A percentile compares a stretch with the other conserved stretches of the same genome.
Evolutionary conservation across 2,113 vertebrate genomes (phyloP).

Genomic region (Nansenia antarctica): DNA sequence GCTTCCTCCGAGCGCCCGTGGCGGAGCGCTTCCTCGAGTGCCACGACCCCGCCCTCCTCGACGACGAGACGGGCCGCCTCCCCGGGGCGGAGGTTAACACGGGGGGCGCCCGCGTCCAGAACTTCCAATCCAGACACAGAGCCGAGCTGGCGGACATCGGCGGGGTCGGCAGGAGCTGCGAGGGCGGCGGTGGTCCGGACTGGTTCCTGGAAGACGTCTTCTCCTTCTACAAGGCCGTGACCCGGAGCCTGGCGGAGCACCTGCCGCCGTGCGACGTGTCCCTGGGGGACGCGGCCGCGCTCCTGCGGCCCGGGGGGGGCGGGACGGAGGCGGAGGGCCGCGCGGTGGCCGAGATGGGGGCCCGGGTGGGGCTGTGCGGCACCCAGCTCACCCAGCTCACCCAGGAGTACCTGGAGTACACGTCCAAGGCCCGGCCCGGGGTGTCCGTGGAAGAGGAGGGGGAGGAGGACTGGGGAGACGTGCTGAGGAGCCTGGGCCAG

Average conservation of each 20-base stretch:
- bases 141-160: conserved; percentile 25
- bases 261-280: conserved; percentile 49
- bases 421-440: too few species aligned
- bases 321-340: conserved; percentile 25
- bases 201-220: conserved; percentile 37
- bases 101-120: conserved; percentile 39
- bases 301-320: conserved; percentile 52
- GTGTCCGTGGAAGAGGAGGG: conserved; percentile 6
- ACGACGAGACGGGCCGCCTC: conserved; percentile 23
- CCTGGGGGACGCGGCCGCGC: conserved; percentile 39
- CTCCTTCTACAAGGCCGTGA: conserved; percentile 57
- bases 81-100: conserved; percentile 29
- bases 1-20: conserved; percentile 30
- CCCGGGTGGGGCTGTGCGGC: conserved; percentile 37
- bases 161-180: too few species aligned
- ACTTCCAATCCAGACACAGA: conserved; percentile 34
- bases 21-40: conserved; percentile 22
- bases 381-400: conserved; percentile 22
- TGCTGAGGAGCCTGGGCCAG: conserved; percentile 28
- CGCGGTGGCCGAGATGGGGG: conserved; percentile 32
- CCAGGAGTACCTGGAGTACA: conserved; percentile 45
- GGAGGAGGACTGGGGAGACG: conserved; percentile 44
- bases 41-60: conserved; percentile 10
- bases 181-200: background rate
- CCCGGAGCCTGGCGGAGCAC: conserved; percentile 41